These are phyloP conservation scores for Hemicordylus capensis DNA, from an alignment of 2,113 vertebrate species.

Conservation along the genomic window DNA sequence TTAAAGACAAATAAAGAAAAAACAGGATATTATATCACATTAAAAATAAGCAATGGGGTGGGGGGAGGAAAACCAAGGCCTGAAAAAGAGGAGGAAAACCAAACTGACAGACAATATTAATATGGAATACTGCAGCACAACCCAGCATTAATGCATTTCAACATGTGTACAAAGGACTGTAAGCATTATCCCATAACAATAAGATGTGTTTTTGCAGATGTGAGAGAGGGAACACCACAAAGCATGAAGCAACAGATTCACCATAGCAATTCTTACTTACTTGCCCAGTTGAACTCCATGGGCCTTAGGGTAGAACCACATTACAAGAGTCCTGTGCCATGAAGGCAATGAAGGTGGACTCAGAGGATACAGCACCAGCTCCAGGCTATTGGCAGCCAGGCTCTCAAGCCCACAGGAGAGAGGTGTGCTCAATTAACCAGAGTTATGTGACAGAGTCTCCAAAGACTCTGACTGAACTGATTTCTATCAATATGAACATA, in stretches of 20 bases:
- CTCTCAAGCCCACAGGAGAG: neutral
- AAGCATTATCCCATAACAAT: neutral
- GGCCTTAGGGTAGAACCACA: neutral
- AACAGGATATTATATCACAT: conserved; percentile 47
- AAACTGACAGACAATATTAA: conserved; percentile 49
- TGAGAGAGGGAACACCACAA: neutral
- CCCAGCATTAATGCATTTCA: conserved; percentile 30
- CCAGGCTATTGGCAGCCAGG: neutral
- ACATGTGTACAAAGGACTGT: neutral
- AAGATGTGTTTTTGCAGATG: neutral
- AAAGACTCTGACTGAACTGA: neutral
- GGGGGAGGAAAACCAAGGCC: conserved; percentile 48
- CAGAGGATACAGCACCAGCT: neutral
- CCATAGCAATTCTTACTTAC: too few relatives aligned
- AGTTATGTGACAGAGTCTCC: neutral
- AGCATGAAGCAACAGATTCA: neutral
- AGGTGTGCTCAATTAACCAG: neutral
- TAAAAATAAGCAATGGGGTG: conserved; percentile 49
- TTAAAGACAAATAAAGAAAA: conserved; percentile 40
- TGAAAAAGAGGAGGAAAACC: too few relatives aligned
- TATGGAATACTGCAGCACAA: conserved; percentile 25
- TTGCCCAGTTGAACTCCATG: too few relatives aligned
- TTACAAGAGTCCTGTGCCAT: neutral
- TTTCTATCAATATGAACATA: too few relatives aligned
- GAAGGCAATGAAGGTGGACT: neutral